A percentile compares a stretch with the other conserved stretches of the same genome.
phyloP scores from a whole-genome alignment of 37 sponge, comb jelly and placozoan genomes.

The Diacarnus erythraeanus region DNA sequence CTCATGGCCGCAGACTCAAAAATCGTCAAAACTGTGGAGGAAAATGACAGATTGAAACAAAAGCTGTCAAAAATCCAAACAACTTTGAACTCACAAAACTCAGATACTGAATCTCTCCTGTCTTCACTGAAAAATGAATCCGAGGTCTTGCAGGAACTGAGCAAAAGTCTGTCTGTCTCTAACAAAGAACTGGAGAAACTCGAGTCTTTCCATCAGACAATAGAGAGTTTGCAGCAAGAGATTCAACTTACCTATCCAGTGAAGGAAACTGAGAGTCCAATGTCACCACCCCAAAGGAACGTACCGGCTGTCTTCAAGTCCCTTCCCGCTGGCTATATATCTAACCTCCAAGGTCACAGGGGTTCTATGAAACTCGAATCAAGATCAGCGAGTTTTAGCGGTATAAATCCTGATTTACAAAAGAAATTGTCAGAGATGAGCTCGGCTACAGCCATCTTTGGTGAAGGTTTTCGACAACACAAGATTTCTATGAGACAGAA shows the following conservation, averaged over 20 bases:
- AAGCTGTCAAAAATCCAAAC: neutral
- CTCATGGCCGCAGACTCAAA: constrained; percentile 29
- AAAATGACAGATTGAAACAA: constrained; percentile 44
- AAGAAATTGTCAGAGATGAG: constrained; percentile 19
- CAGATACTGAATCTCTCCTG: neutral
- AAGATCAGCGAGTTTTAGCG: neutral
- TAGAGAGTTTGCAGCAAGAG: constrained; percentile 16
- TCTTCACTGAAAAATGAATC: neutral
- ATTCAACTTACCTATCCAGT: constrained; percentile 12
- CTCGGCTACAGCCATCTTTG: neutral
- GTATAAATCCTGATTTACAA: neutral
- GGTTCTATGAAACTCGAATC: neutral
- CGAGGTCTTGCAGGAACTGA: neutral
- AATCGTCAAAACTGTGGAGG: constrained; percentile 28
- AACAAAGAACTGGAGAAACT: constrained; percentile 16
- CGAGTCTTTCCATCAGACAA: neutral
- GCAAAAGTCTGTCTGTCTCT: constrained; percentile 3
- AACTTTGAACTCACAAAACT: neutral
- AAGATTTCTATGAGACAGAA: neutral
- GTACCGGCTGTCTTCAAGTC: constrained; percentile 41
- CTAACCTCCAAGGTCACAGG: constrained; percentile 16
- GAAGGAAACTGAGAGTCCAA: neutral
- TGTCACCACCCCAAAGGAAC: neutral
- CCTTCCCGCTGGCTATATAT: constrained; percentile 33
- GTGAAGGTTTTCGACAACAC: neutral